A percentile compares a stretch with the other conserved stretches of the same genome.
Evolutionary conservation across 2,797 vertebrate species (phyloP).

Genomic region (Ctenosaura bakeri): DNA sequence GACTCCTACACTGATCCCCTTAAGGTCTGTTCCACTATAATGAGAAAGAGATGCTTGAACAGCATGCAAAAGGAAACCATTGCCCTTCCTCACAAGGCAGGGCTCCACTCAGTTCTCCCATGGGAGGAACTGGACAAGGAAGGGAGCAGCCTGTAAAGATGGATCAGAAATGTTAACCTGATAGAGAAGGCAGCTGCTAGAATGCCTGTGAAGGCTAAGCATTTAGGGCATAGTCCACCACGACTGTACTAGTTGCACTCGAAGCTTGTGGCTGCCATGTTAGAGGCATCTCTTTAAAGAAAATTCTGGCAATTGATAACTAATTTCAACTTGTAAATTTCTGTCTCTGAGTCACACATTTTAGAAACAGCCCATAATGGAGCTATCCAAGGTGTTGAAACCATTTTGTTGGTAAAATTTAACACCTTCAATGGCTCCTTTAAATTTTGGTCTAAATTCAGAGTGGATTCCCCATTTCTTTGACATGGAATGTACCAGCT

Average conservation of each 20-base stretch:
- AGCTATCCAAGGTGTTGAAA: too few species aligned
- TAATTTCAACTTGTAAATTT: too few species aligned
- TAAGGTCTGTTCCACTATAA: not conserved
- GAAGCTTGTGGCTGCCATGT: not conserved
- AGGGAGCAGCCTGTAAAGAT: not conserved
- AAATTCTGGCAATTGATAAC: too few species aligned
- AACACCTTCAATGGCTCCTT: too few species aligned
- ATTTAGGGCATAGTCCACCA: not conserved
- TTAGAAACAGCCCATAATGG: too few species aligned
- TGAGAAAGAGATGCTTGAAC: not conserved
- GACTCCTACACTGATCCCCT: not conserved
- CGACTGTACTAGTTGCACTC: not conserved
- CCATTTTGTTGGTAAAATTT: too few species aligned
- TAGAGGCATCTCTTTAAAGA: too few species aligned
- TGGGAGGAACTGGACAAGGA: not conserved
- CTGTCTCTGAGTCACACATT: too few species aligned
- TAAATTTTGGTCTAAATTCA: too few species aligned
- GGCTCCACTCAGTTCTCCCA: not conserved
- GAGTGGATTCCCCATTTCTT: too few species aligned
- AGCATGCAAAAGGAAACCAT: not conserved
- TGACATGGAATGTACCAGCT: too few species aligned
- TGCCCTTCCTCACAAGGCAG: not conserved
- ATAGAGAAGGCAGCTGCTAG: not conserved
- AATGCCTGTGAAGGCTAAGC: not conserved
- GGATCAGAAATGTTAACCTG: not conserved